Percentiles rank a stretch among this genome's conserved stretches.
Conservation (phyloP, 1,140 invertebrate species). For the Notospermus geniculatus region DNA sequence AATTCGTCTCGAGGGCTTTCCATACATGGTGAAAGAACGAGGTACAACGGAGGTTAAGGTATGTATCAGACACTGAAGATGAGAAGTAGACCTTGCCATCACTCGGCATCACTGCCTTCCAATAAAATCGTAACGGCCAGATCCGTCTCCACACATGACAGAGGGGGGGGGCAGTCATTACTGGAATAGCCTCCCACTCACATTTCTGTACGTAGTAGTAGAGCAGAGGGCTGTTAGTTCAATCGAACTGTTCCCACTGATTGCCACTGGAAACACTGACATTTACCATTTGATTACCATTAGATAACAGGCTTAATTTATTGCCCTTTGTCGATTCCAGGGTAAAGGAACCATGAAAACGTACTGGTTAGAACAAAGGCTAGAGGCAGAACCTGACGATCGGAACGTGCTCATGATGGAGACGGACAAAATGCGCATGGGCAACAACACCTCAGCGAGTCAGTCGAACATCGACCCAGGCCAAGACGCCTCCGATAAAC, state of each 20-base stretch:
- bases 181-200: not conserved
- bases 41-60: conserved; percentile 56
- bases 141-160: too few relatives aligned
- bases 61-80: not conserved
- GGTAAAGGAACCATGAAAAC: conserved; percentile 84
- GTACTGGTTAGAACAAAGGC: conserved; percentile 61
- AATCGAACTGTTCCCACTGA: not conserved
- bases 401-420: not conserved
- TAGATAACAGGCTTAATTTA: conserved; percentile 2
- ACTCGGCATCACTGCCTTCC: too few relatives aligned
- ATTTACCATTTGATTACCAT: too few relatives aligned
- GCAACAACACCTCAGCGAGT: conserved; percentile 1
- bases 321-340: conserved; percentile 28
- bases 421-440: not conserved
- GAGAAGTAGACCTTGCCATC: not conserved
- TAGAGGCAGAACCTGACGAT: not conserved
- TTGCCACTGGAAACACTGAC: conserved; percentile 6
- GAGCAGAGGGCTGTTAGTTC: not conserved
- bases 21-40: conserved; percentile 76
- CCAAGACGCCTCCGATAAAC: too few relatives aligned
- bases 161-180: not conserved
- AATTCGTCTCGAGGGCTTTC: conserved; percentile 67
- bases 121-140: too few relatives aligned
- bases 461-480: not conserved
- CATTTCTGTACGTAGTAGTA: not conserved